Base-by-base conservation (phyloP, 1,140 invertebrate genomes). In the Cyclargus thomasi region DNA sequence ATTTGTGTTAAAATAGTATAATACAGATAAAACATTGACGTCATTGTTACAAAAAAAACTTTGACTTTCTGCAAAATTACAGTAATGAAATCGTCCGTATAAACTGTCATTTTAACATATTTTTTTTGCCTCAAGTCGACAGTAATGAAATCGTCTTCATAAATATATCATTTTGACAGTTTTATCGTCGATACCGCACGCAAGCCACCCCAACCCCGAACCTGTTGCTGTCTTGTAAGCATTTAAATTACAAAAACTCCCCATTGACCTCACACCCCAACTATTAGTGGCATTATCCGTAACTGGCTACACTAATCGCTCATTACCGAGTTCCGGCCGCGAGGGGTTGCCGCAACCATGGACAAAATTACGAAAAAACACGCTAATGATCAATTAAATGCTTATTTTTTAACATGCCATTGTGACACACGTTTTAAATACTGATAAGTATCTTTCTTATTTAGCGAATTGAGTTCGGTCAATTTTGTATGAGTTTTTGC, bases 241-340 rank as follows among this genome's bases (percentile, higher is more conserved):
- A 35, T 18, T 57, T 57, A 59, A 66, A 66, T 66, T 59, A 66
- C 57, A 81, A 80, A 82, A 73, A 73, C 73, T 76, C 81, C 83
- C 75, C 74, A 71, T 69, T 70, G 74, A 78, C 78, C 79, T 74
- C 74, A 74, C 76, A 79, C 86, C 84, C 83, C 75, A 77, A 75
- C 82, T 82, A 85, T 86, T 82, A 87, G 78, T 73, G 71, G 67
- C 80, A 85, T 89, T 86, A 86, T 86, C 82, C 80, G 76, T 79
- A 85, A 86, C 79, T 86, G 81, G 84, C 76, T 87, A 86, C 82
- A 87, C 85, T 87, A 89, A 87, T 89, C 86, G 86, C 83, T 85
- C 84, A 85, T 87, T 87, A 89, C 74, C 76, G 72, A 79, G 85
- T 89, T 86, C 86, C 86, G 86, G 80, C 68, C 77, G 71, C 78